Base-by-base conservation (phyloP, 2,113 vertebrate genomes). In the Leucoraja erinaceus region DNA sequence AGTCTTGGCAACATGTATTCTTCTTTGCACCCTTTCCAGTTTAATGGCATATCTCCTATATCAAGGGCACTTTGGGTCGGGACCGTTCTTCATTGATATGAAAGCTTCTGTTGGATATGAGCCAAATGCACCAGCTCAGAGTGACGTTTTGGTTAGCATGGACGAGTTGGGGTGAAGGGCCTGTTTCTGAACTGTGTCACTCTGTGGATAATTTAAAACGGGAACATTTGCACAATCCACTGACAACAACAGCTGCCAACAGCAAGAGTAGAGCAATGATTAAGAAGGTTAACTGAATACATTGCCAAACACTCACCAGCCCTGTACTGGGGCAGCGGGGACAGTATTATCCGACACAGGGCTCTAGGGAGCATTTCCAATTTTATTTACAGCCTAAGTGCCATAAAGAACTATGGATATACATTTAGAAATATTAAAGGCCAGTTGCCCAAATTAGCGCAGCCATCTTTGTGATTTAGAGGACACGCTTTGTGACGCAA, bases 401-500 rank as follows among this genome's bases (percentile, higher is more conserved):
- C 33, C 25, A 72, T 91, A 4, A 72, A 18, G 66, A 72, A 47
- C 63, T 22, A 10, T 74, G 90, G 68, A 22, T 91, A 72, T 91
- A 25, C n/a, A 70, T 72, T 91, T 28, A 91, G 8, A 91, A 56
- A 47, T 47, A 74, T 72, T 47, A 47, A 91, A 70, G 38, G 5
- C 4, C 20, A 68, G 22, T 14, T 86, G 81, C 56, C 81, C 81
- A 86, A 47, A n/a, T 86, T 86, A 70, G 70, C 25, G 33, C 66
- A 70, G 66, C 61, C 63, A 90, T 90, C 22, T 61, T 86, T 14
- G 20, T 72, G 38, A 22, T 72, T 72, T 25, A 2, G 88, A 91
- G 33, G 7, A 54, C 31, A 38, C 11, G 22, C 90, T 90, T 90
- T 91, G 90, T 91, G 90, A 91, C 72, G 90, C 66, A 91, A 72